Conservation (phyloP, 2,113 vertebrate genomes). For the Spea multiplicata region DNA sequence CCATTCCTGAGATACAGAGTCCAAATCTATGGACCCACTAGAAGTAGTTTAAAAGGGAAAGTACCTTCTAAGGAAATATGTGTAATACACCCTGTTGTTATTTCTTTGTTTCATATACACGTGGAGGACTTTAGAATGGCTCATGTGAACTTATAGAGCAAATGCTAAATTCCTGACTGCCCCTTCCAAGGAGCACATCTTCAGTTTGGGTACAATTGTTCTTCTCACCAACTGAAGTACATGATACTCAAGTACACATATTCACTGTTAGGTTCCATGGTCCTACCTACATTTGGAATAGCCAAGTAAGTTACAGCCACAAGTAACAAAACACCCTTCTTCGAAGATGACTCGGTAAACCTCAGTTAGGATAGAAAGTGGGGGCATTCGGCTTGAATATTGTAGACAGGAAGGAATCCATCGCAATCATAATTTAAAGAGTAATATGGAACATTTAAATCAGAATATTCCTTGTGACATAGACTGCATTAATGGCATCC, state of each 20-base stretch:
- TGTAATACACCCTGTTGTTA: background rate
- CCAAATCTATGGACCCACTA: background rate
- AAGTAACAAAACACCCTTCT: background rate
- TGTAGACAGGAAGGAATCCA: background rate
- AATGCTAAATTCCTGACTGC: too few relatives aligned
- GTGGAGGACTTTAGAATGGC: too few relatives aligned
- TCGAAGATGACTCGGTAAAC: background rate
- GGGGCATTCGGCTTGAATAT: background rate
- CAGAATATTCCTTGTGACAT: too few relatives aligned
- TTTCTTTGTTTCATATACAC: too few relatives aligned
- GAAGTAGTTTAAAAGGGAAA: background rate
- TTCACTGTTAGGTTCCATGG: background rate
- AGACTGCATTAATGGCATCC: too few relatives aligned
- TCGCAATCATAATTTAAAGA: background rate
- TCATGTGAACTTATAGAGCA: too few relatives aligned
- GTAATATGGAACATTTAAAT: background rate
- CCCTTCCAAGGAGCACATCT: too few relatives aligned
- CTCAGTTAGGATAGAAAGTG: background rate
- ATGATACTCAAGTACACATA: background rate
- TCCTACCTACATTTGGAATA: background rate
- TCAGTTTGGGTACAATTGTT: too few relatives aligned
- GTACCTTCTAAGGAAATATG: background rate
- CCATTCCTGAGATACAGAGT: slow-evolving; percentile 27
- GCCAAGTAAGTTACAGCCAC: background rate
- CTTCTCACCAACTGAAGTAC: background rate